phyloP scores from a whole-genome alignment of 2,113 vertebrate species.

The Morone chrysops region DNA sequence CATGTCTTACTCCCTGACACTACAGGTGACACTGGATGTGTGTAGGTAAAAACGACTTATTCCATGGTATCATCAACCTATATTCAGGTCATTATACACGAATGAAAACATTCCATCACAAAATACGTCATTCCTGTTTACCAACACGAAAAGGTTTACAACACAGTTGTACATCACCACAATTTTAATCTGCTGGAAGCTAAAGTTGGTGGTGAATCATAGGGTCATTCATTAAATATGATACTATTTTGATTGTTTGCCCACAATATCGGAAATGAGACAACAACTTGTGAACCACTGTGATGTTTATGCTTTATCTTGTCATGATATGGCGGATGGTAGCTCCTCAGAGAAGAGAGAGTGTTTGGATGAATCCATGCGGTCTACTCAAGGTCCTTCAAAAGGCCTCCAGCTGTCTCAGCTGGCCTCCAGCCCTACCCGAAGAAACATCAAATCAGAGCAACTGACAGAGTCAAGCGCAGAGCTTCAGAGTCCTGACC shows the following conservation, averaged over 20 bases:
- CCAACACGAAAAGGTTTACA: too few species aligned
- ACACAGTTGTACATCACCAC: too few species aligned
- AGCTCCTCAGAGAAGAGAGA: constrained; percentile 57
- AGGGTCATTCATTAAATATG: too few species aligned
- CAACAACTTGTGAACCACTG: not conserved
- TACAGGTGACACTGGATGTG: too few species aligned
- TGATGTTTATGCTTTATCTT: not conserved
- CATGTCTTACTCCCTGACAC: too few species aligned
- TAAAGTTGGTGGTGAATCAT: not conserved
- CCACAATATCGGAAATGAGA: not conserved
- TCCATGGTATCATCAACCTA: too few species aligned
- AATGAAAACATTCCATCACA: too few species aligned
- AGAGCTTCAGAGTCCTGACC: not conserved
- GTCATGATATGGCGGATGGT: not conserved
- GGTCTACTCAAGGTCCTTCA: not conserved
- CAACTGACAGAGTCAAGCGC: not conserved
- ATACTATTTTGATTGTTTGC: not conserved
- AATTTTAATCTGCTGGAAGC: too few species aligned
- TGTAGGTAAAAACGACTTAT: too few species aligned
- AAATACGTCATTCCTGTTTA: too few species aligned
- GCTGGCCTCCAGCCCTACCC: not conserved
- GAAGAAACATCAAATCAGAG: not conserved
- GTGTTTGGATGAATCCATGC: constrained; percentile 13
- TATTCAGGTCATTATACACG: too few species aligned
- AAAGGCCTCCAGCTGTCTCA: not conserved